Conservation (phyloP, 2,888 invertebrate species). For the Pterobdella sp. region DNA sequence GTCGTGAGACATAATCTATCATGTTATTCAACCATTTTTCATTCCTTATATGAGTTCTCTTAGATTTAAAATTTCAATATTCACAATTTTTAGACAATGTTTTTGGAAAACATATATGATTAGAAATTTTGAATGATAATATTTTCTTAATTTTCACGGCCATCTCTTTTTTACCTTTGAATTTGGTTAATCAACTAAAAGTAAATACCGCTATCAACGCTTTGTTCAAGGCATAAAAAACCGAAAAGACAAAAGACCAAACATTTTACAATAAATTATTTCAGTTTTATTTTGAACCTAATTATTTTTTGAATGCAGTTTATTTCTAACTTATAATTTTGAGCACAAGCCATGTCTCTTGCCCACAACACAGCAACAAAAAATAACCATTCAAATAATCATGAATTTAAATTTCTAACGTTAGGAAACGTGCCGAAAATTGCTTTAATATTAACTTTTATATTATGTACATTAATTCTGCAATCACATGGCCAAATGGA, state of each 20-base stretch:
- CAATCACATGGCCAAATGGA: conserved; percentile 28
- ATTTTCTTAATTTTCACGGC: neutral
- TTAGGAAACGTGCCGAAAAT: neutral
- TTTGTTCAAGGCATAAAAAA: too few species aligned
- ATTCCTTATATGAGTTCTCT: too few species aligned
- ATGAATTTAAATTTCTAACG: neutral
- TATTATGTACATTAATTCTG: neutral
- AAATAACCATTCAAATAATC: neutral
- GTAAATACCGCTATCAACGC: neutral
- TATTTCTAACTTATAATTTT: neutral
- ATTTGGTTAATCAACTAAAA: neutral
- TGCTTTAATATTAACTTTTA: neutral
- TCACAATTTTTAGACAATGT: too few species aligned
- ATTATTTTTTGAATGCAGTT: too few species aligned
- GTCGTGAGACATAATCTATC: too few species aligned
- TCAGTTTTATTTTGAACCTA: too few species aligned
- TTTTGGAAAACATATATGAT: too few species aligned
- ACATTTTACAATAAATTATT: too few species aligned
- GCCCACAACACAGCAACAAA: neutral
- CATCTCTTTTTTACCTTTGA: neutral
- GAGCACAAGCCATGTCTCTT: neutral
- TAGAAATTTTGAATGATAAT: neutral
- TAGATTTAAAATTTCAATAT: too few species aligned
- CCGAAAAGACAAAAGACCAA: too few species aligned
- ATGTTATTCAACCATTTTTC: too few species aligned